A percentile compares a stretch with the other conserved stretches of the same genome.
phyloP scores from a whole-genome alignment of 1,140 invertebrate genomes.

The Drosophila sechellia region DNA sequence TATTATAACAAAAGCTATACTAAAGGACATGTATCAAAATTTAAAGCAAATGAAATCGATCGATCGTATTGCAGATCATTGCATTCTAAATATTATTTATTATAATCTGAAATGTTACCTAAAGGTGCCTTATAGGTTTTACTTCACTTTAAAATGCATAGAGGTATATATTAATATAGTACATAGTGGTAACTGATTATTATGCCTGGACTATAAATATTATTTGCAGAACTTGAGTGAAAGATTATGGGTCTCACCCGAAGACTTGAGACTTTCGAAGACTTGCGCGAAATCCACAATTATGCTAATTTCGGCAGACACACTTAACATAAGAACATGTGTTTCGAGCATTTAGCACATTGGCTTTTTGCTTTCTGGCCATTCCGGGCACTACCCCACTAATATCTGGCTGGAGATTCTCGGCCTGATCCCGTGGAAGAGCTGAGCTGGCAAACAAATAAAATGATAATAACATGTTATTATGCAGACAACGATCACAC shows the following conservation, averaged over 20 bases:
- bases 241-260: slow-evolving; percentile 7
- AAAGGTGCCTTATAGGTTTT: no score
- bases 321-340: slow-evolving; percentile 55
- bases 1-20: no score
- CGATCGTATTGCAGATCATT: no score
- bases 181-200: background rate
- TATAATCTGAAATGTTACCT: no score
- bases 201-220: slow-evolving; percentile 4
- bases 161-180: background rate
- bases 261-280: slow-evolving; percentile 25
- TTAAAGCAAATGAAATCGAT: no score
- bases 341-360: slow-evolving; percentile 58
- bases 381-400: background rate
- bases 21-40: no score
- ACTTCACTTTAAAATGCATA: background rate
- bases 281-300: slow-evolving; percentile 38
- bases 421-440: slow-evolving; percentile 20
- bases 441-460: slow-evolving; percentile 67
- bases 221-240: slow-evolving; percentile 7
- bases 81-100: no score
- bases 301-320: slow-evolving; percentile 47
- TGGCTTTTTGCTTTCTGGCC: slow-evolving; percentile 22
- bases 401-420: slow-evolving; percentile 19
- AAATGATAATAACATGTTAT: slow-evolving; percentile 81
- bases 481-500: slow-evolving; percentile 59